Evolutionary conservation across 2,888 invertebrate species (phyloP).

Genomic region (Cancer borealis): DNA sequence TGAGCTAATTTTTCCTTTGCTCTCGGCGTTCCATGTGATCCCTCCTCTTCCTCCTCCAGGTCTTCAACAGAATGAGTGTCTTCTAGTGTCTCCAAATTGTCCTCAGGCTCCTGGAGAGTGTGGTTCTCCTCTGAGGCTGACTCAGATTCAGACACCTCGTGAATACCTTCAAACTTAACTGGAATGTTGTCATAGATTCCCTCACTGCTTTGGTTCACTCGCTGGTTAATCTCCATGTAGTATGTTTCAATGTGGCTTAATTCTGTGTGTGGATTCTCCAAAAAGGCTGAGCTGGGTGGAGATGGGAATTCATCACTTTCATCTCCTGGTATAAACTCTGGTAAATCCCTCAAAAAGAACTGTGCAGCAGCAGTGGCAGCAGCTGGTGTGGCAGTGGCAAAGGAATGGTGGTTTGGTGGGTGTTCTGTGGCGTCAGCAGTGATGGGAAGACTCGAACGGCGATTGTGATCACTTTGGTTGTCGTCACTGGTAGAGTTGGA

Average conservation of each 20-base stretch:
- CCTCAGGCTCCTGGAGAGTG: constrained; percentile 76
- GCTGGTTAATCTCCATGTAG: constrained; percentile 76
- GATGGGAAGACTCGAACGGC: constrained; percentile 64
- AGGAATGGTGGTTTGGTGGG: neutral
- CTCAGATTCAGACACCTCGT: constrained; percentile 77
- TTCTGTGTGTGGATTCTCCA: constrained; percentile 77
- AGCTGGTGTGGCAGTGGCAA: constrained; percentile 56
- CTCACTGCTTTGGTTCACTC: constrained; percentile 68
- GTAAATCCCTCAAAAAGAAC: constrained; percentile 75
- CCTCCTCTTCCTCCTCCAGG: constrained; percentile 71
- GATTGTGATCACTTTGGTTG: constrained; percentile 66
- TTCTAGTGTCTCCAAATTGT: constrained; percentile 66
- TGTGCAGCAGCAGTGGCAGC: constrained; percentile 73
- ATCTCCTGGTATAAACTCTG: constrained; percentile 75
- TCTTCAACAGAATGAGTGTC: constrained; percentile 73
- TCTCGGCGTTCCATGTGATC: constrained; percentile 58
- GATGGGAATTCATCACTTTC: constrained; percentile 77
- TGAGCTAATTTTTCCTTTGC: constrained; percentile 57
- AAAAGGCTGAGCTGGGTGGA: constrained; percentile 76
- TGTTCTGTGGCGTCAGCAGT: constrained; percentile 13
- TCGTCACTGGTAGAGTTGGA: constrained; percentile 77
- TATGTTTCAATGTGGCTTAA: constrained; percentile 76
- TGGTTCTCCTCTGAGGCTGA: constrained; percentile 77
- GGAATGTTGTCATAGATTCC: constrained; percentile 77
- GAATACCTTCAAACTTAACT: constrained; percentile 76